Conservation (phyloP, 2,113 vertebrate species). For the Psephotus haematonotus region DNA sequence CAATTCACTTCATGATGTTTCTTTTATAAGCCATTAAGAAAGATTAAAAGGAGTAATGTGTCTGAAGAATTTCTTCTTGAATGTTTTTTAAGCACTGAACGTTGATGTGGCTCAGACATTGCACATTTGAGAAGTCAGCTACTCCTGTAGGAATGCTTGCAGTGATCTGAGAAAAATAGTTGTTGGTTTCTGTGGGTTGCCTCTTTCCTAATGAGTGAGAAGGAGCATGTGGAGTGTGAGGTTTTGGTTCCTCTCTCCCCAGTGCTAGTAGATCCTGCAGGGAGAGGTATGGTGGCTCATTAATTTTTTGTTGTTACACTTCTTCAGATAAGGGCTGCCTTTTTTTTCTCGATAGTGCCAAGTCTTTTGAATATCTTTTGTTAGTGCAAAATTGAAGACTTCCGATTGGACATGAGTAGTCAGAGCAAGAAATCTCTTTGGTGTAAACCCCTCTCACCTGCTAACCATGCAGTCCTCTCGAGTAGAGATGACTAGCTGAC, state of each 20-base stretch:
- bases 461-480: accelerated
- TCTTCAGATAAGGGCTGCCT: neutral
- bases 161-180: neutral
- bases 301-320: neutral
- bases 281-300: neutral
- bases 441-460: neutral
- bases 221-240: neutral
- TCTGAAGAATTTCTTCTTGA: neutral
- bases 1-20: neutral
- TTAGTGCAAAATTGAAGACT: neutral
- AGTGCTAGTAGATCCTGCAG: neutral
- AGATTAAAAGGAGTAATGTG: neutral
- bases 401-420: neutral
- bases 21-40: neutral
- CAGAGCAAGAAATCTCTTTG: neutral
- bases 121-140: neutral
- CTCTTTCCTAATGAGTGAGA: neutral
- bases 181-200: neutral
- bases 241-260: neutral
- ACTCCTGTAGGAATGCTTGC: neutral
- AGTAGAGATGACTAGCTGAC: neutral
- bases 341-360: neutral
- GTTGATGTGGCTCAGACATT: neutral
- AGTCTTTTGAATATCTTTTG: neutral
- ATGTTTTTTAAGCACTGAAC: neutral